Evolutionary conservation across 92 coral and sea anemone genomes (phyloP).

Genomic region (Epizoanthus stellaris): DNA sequence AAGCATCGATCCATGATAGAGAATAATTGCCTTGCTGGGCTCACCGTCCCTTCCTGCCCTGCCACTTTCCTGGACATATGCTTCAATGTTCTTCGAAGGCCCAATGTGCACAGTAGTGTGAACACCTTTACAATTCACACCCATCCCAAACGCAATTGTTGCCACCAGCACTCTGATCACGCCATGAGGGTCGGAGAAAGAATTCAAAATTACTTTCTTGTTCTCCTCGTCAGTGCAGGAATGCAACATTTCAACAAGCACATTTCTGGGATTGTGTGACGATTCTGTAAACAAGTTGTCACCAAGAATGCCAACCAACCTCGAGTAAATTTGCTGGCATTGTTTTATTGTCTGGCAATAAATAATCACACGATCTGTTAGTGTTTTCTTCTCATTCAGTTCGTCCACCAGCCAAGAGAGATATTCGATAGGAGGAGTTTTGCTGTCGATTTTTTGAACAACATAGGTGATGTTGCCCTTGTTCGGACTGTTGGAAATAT

Average conservation of each 20-base stretch:
- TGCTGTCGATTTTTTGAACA: background rate
- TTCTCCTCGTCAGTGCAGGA: background rate
- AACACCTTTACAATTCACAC: constrained; percentile 1
- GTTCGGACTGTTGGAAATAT: background rate
- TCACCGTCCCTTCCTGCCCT: constrained; percentile 2
- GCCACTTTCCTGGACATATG: constrained; percentile 9
- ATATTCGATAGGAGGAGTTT: background rate
- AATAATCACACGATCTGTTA: background rate
- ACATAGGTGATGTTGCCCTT: background rate
- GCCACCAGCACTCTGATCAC: constrained; percentile 3
- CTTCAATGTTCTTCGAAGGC: background rate
- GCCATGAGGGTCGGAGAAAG: background rate
- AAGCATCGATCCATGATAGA: background rate
- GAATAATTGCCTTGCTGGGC: constrained; percentile 6
- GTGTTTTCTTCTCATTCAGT: background rate
- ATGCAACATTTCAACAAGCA: background rate
- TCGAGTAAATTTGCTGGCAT: background rate
- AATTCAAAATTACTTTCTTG: constrained; percentile 7
- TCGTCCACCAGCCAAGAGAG: background rate
- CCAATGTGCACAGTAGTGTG: constrained; percentile 3
- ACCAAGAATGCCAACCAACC: background rate
- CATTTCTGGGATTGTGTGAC: background rate
- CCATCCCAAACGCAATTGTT: constrained; percentile 5
- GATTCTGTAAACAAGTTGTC: background rate
- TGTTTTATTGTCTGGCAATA: constrained; percentile 1